These are phyloP conservation scores for Mirounga angustirostris DNA, from an alignment of 2,113 vertebrate genomes.

Conservation along the genomic window DNA sequence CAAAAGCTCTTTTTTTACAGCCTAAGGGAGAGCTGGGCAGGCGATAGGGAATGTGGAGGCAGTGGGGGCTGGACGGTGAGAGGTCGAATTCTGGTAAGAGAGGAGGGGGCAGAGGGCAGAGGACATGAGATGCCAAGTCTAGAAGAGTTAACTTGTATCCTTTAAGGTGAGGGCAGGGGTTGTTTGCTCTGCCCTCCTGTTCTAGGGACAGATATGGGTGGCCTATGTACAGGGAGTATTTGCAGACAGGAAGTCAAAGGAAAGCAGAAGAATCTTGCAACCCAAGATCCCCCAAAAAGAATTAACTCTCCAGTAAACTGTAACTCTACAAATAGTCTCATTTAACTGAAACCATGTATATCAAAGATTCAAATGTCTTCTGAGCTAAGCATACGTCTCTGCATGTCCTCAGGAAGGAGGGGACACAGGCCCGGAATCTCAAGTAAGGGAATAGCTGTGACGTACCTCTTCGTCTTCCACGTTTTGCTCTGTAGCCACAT, in stretches of 20 bases:
- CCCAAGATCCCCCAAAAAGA: neutral
- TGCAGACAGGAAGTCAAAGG: neutral
- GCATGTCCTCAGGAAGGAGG: neutral
- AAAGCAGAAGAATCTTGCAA: neutral
- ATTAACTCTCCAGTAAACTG: neutral
- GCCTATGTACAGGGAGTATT: neutral
- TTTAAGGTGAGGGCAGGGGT: neutral
- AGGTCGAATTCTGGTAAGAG: neutral
- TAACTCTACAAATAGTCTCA: neutral
- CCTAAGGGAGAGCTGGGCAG: neutral
- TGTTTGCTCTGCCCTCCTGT: neutral
- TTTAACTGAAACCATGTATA: neutral
- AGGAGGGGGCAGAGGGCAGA: neutral
- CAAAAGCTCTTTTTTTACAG: neutral
- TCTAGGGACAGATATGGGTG: neutral
- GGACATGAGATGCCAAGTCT: neutral
- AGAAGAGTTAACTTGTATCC: neutral
- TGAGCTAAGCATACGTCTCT: neutral
- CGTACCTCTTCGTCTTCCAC: neutral
- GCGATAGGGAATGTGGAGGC: neutral
- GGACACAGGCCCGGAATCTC: neutral
- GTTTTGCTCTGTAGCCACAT: neutral
- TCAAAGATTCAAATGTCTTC: neutral
- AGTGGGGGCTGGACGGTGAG: neutral
- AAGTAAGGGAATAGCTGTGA: neutral